Evolutionary conservation across 2,888 invertebrate species (phyloP).

Genomic region (Cephus nigrinus): DNA sequence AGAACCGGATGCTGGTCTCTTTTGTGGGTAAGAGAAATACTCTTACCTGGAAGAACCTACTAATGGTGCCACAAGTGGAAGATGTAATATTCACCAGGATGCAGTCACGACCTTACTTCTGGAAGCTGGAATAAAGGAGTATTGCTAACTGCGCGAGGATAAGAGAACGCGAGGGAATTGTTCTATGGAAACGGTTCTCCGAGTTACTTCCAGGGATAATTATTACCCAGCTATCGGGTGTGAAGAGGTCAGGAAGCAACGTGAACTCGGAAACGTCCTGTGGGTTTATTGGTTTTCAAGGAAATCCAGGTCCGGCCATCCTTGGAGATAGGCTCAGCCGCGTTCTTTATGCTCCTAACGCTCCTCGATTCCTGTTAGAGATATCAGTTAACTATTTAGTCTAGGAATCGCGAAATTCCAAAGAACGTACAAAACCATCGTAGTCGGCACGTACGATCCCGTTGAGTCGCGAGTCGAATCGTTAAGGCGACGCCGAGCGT

Average conservation of each 20-base stretch:
- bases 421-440: background rate
- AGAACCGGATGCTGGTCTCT: background rate
- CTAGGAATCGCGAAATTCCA: background rate
- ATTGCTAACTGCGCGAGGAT: background rate
- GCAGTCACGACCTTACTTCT: background rate
- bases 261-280: conserved; percentile 20
- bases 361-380: background rate
- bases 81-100: background rate
- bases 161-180: conserved; percentile 24
- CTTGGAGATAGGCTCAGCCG: too few relatives aligned
- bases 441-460: background rate
- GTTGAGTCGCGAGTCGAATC: background rate
- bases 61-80: background rate
- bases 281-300: conserved; percentile 41
- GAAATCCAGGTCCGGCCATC: conserved; percentile 27
- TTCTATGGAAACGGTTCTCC: conserved; percentile 17
- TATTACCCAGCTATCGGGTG: conserved; percentile 39
- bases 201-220: conserved; percentile 47
- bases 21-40: background rate
- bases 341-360: background rate
- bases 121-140: background rate
- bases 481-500: background rate
- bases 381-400: background rate
- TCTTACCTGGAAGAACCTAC: background rate
- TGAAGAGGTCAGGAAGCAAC: conserved; percentile 34